Evolutionary conservation across 1,140 invertebrate genomes (phyloP), one percentile per base, ranked within the genome.

Genomic region (Parapsyche elsis): DNA sequence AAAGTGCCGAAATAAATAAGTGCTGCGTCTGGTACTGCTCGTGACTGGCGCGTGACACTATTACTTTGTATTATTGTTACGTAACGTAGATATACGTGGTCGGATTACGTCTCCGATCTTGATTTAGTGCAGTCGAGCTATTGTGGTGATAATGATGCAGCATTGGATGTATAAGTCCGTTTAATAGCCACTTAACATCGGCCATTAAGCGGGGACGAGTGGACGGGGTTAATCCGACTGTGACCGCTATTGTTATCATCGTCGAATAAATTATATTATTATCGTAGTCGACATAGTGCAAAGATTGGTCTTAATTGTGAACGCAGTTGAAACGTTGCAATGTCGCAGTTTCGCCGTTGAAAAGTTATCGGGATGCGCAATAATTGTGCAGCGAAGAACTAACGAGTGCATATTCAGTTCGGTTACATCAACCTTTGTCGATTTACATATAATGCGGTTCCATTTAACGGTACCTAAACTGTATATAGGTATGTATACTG

Each of bases 1-100:
- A 30, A 73, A 49, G 71, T 16, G 45, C 16, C 44, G 16, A 79
- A 73, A 79, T 79, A 79, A 79, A 73, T 73, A 61, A 71, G 77
- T n/a, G 44, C 0, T 21, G 44, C 19, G 49, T 61, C 49, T 64
- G 57, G 46, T 53, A 14, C 16, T 23, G 67, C 49, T 79, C 19
- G 9, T 9, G 45, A 38, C 21, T n/a, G 12, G 78, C 73, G 73
- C 70, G 78, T 79, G 78, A 79, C 30, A 70, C 49, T 79, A 79
- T 79, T 79, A 74, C 24, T 73, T 79, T 24, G 30, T 12, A 53
- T 49, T 14, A 53, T 16, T 38, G 30, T 38, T 38, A 38, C 30
- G 30, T 38, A 38, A 67, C 64, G 64, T 38, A 38, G 30, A 38
- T 53, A 10, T 53, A 14, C 10, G 16, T 53, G 49, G 49, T 53